Evolutionary conservation across 1,140 invertebrate species (phyloP), one percentile per base, ranked within the genome.

Genomic region (Eulimnadia texana): DNA sequence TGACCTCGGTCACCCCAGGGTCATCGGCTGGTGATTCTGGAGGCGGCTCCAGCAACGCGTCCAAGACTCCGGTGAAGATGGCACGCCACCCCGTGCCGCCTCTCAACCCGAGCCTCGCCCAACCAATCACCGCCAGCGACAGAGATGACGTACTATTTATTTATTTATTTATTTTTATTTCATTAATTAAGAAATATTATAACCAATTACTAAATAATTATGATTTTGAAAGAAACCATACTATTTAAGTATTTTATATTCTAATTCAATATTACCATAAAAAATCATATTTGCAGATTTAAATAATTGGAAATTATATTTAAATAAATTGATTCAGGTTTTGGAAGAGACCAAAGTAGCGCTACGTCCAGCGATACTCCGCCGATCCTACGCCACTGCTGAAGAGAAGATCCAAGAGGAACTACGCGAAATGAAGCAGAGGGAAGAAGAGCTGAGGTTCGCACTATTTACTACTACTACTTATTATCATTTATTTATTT

Each of bases 381-480:
- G 49, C 55, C 54, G 63, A 55, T 33, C 58, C 47, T 69, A 23
- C 66, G 50, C 60, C n/a, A 65, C 70, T 16, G 84, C 85, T 1
- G 84, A 86, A 68, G 80, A 84, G 64, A 87, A 86, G 70, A 88
- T 88, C 60, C 84, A 87, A 69, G 82, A 83, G 61, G 85, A 88
- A 70, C 71, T 88, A 25, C 77, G 79, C 69, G 84, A 86, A 66
- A 83, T 87, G 76, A 84, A 83, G 66, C 77, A 80, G 49, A 74
- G 85, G 49, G 85, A 88, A 67, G 78, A 82, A 59, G 85, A 88
- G 67, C 72, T 88, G 13, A 86, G 82, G 77, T 82, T n/a, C n/a
- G n/a, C n/a, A n/a, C n/a, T n/a, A n/a, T n/a, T n/a, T n/a, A n/a
- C 33, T 9, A 9, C 16, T 42, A 42, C 6, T 42, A 9, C 16